phyloP scores from a whole-genome alignment of 2,797 vertebrate species.

The Lepus oiostolus region DNA sequence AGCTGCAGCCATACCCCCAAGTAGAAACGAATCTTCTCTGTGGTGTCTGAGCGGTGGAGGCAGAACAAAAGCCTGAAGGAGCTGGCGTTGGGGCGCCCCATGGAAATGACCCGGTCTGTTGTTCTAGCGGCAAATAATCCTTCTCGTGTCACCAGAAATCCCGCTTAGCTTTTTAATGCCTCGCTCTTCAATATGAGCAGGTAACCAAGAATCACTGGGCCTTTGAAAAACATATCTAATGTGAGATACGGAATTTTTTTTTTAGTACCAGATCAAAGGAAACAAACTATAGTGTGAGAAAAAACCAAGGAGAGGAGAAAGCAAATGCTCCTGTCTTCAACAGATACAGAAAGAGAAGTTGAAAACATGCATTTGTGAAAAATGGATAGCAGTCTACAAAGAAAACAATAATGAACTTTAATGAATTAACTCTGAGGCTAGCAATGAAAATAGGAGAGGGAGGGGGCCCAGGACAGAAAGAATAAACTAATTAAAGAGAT shows the following conservation, averaged over 20 bases:
- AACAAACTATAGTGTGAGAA: not conserved
- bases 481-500: slow-evolving; percentile 33
- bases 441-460: slow-evolving; percentile 1
- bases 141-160: not conserved
- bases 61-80: slow-evolving; percentile 3
- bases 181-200: not conserved
- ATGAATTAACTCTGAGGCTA: slow-evolving; percentile 13
- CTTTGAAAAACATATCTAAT: slow-evolving; percentile 11
- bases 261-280: slow-evolving; percentile 25
- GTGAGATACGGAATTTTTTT: not conserved
- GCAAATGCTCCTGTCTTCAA: not conserved
- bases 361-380: not conserved
- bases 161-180: not conserved
- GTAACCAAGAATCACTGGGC: slow-evolving; percentile 17
- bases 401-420: not conserved
- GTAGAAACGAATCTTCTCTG: not conserved
- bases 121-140: not conserved
- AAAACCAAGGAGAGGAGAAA: not conserved
- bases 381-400: slow-evolving; percentile 19
- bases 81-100: not conserved
- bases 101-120: not conserved
- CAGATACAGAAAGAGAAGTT: slow-evolving; percentile 41
- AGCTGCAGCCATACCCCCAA: not conserved
- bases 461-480: not conserved
- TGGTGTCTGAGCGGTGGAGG: not conserved